Evolutionary conservation across 2,888 invertebrate genomes (phyloP).

Genomic region (Sminthurinus aureus): DNA sequence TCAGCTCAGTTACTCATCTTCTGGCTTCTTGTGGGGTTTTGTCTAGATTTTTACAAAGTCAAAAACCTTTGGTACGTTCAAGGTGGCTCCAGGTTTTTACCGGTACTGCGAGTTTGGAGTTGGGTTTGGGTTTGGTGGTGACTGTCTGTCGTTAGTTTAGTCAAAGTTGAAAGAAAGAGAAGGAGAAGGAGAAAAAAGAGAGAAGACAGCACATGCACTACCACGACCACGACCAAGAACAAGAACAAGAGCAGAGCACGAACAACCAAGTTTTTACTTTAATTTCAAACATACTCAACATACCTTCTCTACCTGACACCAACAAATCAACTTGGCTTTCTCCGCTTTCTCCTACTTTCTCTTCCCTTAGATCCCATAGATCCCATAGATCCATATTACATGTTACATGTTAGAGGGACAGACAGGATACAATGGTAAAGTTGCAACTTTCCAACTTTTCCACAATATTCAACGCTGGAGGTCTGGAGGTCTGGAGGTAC

Average conservation of each 20-base stretch:
- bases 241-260: neutral
- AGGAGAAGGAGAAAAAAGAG: no score
- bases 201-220: neutral
- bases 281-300: conserved; percentile 29
- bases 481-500: no score
- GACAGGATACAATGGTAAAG: neutral
- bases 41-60: neutral
- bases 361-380: neutral
- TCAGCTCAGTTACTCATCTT: conserved; percentile 19
- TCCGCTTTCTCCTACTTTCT: neutral
- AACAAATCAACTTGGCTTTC: conserved; percentile 19
- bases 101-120: no score
- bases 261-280: conserved; percentile 6
- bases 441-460: neutral
- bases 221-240: neutral
- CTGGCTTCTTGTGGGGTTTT: neutral
- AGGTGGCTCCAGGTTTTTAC: neutral
- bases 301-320: conserved; percentile 11
- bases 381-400: neutral
- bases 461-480: no score
- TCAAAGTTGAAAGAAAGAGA: no score
- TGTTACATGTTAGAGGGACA: neutral
- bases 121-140: no score
- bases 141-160: no score
- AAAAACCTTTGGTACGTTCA: conserved; percentile 3